Evolutionary conservation across 2,888 invertebrate genomes (phyloP).

Genomic region (Agrotis clavis): DNA sequence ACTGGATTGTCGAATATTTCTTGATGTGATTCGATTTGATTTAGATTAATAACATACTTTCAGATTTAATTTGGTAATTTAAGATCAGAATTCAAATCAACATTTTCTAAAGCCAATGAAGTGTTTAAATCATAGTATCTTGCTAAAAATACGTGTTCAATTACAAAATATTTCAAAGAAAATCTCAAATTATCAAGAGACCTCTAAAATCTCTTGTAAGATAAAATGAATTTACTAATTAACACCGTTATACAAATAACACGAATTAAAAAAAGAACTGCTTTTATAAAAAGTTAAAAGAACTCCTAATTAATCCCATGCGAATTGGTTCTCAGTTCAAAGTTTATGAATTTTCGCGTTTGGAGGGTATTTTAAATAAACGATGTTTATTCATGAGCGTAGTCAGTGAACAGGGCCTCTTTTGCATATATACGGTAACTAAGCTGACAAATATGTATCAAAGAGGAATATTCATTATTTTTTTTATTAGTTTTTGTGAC

Average conservation of each 20-base stretch:
- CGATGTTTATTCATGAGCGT: conserved; percentile 46
- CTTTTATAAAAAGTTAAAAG: conserved; percentile 41
- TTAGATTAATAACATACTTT: too few species aligned
- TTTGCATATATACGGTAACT: conserved; percentile 56
- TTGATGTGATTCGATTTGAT: not conserved
- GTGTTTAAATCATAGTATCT: not conserved
- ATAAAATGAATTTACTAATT: conserved; percentile 10
- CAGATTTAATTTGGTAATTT: too few species aligned
- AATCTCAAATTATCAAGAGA: not conserved
- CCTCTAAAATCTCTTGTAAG: not conserved
- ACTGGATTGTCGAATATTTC: not conserved
- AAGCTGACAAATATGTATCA: conserved; percentile 39
- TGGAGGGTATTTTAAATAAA: conserved; percentile 41
- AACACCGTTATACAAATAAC: conserved; percentile 7
- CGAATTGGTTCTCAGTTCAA: conserved; percentile 39
- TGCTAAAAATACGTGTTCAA: not conserved
- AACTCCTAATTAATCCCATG: conserved; percentile 45
- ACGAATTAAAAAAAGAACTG: not conserved
- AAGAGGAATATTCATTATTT: conserved; percentile 45
- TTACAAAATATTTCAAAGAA: conserved; percentile 1
- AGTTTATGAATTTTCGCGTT: conserved; percentile 48
- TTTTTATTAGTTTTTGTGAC: conserved; percentile 16
- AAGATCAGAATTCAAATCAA: not conserved
- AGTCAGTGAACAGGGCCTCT: conserved; percentile 23
- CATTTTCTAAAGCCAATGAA: not conserved